phyloP scores from a whole-genome alignment of 2,113 vertebrate species.

The Anas platyrhynchos region DNA sequence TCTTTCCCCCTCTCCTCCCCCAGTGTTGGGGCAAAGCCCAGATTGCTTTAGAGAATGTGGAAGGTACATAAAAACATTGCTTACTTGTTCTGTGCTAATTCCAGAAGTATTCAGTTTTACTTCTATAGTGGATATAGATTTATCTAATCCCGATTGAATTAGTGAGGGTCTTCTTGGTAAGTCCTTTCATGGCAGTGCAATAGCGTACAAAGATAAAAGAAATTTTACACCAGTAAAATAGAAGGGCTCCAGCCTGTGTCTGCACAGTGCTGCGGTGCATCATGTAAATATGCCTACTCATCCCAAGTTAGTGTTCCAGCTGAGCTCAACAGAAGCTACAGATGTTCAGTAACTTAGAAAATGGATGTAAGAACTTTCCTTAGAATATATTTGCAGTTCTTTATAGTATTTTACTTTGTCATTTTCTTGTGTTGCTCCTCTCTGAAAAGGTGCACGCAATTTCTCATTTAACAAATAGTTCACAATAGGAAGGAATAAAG shows the following conservation, averaged over 20 bases:
- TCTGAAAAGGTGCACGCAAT: neutral
- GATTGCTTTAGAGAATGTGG: neutral
- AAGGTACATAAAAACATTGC: neutral
- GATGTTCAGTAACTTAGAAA: neutral
- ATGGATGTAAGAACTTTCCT: neutral
- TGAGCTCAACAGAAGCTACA: neutral
- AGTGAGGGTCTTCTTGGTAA: neutral
- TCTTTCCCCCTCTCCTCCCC: neutral
- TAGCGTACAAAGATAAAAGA: neutral
- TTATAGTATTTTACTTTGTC: neutral
- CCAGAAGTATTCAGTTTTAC: neutral
- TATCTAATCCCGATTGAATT: constrained; percentile 6
- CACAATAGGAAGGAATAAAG: neutral
- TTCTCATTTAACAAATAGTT: neutral
- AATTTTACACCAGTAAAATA: neutral
- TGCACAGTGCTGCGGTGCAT: neutral
- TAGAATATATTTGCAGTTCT: neutral
- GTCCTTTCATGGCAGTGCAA: neutral
- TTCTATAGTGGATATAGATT: neutral
- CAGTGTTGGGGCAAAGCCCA: neutral
- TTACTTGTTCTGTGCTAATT: neutral
- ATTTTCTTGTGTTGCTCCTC: neutral
- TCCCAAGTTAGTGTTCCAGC: neutral
- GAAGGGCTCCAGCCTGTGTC: neutral
- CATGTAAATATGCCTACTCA: neutral